These are phyloP conservation scores for Palythoa caribaeorum DNA, from an alignment of 92 coral and sea anemone species.

Conservation along the genomic window DNA sequence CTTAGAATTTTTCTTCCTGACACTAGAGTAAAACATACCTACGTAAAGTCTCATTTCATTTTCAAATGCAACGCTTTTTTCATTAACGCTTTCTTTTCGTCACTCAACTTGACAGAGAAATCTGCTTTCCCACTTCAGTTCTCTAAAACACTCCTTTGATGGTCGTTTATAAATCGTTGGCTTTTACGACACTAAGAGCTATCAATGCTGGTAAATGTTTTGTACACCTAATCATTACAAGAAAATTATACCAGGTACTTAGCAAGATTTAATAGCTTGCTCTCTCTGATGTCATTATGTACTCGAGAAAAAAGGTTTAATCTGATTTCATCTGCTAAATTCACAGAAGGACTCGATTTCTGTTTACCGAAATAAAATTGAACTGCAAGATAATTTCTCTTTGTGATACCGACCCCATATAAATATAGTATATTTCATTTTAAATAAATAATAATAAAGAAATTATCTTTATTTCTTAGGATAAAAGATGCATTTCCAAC, in stretches of 20 bases:
- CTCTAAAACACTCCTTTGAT: neutral
- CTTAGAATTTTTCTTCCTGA: too few relatives aligned
- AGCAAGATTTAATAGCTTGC: neutral
- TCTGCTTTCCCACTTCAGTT: neutral
- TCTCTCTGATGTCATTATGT: neutral
- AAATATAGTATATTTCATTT: neutral
- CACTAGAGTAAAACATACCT: neutral
- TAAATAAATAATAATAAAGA: too few relatives aligned
- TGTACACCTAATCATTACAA: neutral
- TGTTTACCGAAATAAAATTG: neutral
- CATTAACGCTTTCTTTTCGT: neutral
- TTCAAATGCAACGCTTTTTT: neutral
- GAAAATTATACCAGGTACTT: neutral
- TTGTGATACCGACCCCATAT: neutral
- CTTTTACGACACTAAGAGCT: neutral
- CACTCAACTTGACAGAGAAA: neutral
- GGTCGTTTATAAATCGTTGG: neutral
- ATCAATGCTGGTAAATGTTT: neutral
- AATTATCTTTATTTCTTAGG: too few relatives aligned
- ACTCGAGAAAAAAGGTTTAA: neutral
- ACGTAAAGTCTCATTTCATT: neutral
- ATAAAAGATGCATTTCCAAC: too few relatives aligned
- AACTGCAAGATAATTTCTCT: neutral
- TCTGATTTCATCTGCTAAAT: conserved; percentile 10
- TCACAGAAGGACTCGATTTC: conserved; percentile 10